A percentile compares a stretch with the other conserved stretches of the same genome.
Evolutionary conservation across 2,888 invertebrate species (phyloP).

Genomic region (Selenia dentaria): DNA sequence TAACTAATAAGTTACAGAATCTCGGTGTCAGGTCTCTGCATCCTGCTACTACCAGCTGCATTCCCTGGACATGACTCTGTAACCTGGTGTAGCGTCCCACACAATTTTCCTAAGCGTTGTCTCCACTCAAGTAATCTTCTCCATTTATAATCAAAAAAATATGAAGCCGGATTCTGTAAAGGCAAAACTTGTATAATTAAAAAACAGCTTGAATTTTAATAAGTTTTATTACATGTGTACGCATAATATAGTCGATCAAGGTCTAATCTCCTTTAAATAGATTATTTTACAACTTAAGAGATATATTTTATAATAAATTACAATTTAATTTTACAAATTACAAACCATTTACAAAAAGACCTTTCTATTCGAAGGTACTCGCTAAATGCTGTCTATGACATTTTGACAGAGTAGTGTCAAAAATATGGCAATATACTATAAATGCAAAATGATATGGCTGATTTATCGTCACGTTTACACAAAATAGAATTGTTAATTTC

Average conservation of each 20-base stretch:
- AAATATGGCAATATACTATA: slow-evolving; percentile 35
- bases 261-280: slow-evolving; percentile 52
- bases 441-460: slow-evolving; percentile 30
- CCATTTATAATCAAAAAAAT: no score
- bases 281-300: slow-evolving; percentile 44
- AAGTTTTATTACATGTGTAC: slow-evolving; percentile 58
- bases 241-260: slow-evolving; percentile 53
- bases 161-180: no score
- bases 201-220: slow-evolving; percentile 46
- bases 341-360: slow-evolving; percentile 17
- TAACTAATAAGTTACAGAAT: no score
- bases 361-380: not conserved
- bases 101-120: no score
- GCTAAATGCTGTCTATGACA: slow-evolving; percentile 13
- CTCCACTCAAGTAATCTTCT: no score
- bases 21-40: no score
- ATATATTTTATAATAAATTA: slow-evolving; percentile 44
- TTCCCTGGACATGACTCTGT: no score
- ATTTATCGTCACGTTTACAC: not conserved
- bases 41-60: no score
- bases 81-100: no score
- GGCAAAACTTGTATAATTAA: slow-evolving; percentile 13
- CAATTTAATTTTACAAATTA: slow-evolving; percentile 33
- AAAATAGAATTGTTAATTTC: no score
- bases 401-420: slow-evolving; percentile 19